phyloP scores from a whole-genome alignment of 2,888 invertebrate species.

The Acrobasis suavella region DNA sequence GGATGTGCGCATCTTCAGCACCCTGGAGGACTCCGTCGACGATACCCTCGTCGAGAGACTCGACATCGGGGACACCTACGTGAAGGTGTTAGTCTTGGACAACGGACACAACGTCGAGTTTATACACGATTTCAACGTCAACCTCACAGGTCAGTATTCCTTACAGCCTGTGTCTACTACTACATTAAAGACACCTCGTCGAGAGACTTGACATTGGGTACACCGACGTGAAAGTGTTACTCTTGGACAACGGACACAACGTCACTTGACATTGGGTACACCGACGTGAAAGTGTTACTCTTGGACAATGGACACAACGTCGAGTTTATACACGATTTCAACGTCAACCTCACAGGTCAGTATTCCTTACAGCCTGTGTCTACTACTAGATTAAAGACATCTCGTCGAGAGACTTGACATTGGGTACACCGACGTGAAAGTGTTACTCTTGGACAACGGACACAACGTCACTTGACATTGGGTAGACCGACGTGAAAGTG shows the following conservation, averaged over 20 bases:
- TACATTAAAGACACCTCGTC: conserved; percentile 79
- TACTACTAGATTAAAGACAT: conserved; percentile 48
- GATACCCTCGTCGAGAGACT: conserved; percentile 89
- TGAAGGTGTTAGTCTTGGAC: conserved; percentile 93
- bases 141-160: conserved; percentile 79
- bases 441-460: conserved; percentile 88
- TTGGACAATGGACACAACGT: conserved; percentile 85
- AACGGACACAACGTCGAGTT: conserved; percentile 92
- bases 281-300: conserved; percentile 93
- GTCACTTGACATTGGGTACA: conserved; percentile 90
- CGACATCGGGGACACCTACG: conserved; percentile 90
- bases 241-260: too few species aligned
- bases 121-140: conserved; percentile 94
- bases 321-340: conserved; percentile 96
- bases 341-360: conserved; percentile 85
- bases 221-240: conserved; percentile 91
- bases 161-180: background rate
- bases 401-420: conserved; percentile 93
- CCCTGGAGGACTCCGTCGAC: conserved; percentile 45
- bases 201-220: conserved; percentile 92
- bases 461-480: conserved; percentile 92
- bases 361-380: background rate
- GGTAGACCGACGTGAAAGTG: conserved; percentile 90
- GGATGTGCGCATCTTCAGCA: conserved; percentile 50
- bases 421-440: conserved; percentile 90